phyloP scores from a whole-genome alignment of 2,797 vertebrate genomes.

The Florisuga fusca region DNA sequence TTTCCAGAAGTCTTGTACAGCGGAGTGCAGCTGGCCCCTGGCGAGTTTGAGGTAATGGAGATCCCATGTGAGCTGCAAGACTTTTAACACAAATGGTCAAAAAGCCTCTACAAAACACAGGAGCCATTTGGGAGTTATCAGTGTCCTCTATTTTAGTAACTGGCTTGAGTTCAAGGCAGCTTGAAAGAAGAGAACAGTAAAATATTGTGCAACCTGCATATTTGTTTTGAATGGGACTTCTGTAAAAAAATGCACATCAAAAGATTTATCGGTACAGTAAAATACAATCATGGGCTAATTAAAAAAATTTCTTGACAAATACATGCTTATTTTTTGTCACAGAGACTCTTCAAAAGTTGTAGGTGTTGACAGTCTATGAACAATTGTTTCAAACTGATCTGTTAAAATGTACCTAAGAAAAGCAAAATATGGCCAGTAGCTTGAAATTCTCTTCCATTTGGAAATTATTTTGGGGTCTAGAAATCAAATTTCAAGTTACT shows the following conservation, averaged over 20 bases:
- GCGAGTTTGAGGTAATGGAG: constrained; percentile 74
- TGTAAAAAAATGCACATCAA: background rate
- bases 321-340: background rate
- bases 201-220: background rate
- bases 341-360: background rate
- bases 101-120: too few species aligned
- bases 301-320: background rate
- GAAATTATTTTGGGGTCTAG: background rate
- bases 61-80: too few species aligned
- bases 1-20: constrained; percentile 81
- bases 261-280: background rate
- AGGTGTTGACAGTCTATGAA: background rate
- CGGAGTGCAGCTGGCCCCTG: constrained; percentile 64
- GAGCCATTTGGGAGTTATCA: too few species aligned
- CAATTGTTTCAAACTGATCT: background rate
- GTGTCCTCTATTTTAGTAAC: too few species aligned
- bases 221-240: background rate
- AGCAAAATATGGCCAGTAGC: background rate
- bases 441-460: background rate
- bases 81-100: too few species aligned
- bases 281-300: background rate
- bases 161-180: too few species aligned
- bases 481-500: background rate
- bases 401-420: background rate
- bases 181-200: background rate